A percentile compares a stretch with the other conserved stretches of the same genome.
Conservation (phyloP, 2,888 invertebrate species). For the Agriotes lineatus region DNA sequence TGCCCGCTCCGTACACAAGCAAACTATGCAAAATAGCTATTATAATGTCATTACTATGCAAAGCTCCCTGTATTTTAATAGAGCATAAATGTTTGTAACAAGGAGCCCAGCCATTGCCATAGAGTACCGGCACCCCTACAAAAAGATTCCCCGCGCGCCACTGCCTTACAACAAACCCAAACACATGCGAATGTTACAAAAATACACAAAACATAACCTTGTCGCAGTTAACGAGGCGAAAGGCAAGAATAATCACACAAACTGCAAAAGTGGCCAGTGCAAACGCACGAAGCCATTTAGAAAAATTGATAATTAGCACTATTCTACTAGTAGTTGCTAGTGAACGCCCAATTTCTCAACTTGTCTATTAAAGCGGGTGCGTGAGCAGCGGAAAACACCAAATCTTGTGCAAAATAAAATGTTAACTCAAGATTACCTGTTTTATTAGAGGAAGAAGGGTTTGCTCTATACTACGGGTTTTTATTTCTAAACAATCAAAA, state of each 20-base stretch:
- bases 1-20: no score
- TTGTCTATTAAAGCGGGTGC: conserved; percentile 4
- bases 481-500: conserved; percentile 81
- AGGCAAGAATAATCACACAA: neutral
- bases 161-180: conserved; percentile 8
- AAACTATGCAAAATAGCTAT: no score
- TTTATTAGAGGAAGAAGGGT: conserved; percentile 93
- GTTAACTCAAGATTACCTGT: conserved; percentile 76
- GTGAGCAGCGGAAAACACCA: neutral
- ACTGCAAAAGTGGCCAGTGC: neutral
- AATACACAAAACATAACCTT: conserved; percentile 32
- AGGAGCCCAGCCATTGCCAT: no score
- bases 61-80: no score
- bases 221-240: neutral
- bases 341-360: conserved; percentile 31
- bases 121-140: no score
- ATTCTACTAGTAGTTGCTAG: neutral
- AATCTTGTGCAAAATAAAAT: conserved; percentile 8
- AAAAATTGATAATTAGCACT: neutral
- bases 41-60: no score
- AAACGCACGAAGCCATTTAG: neutral
- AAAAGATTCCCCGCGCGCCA: neutral
- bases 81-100: no score
- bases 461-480: conserved; percentile 94
- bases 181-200: conserved; percentile 24